A percentile compares a stretch with the other conserved stretches of the same genome.
phyloP scores from a whole-genome alignment of 1,140 invertebrate genomes.

The Telenomus remus region DNA sequence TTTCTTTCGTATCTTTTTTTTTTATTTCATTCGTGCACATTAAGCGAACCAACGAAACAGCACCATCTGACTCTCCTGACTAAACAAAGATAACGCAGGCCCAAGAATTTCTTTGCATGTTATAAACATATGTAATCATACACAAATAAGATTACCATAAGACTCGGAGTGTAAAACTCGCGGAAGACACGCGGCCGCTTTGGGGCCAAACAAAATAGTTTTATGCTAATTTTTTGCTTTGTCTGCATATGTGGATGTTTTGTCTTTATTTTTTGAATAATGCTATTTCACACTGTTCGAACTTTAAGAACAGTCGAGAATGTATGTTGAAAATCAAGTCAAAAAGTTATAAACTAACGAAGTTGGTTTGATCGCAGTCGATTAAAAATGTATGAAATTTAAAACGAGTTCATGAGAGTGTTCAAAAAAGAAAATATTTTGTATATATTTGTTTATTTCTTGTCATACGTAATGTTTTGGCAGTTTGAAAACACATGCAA shows the following conservation, averaged over 20 bases:
- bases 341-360: conserved; percentile 21
- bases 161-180: conserved; percentile 62
- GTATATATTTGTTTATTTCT: conserved; percentile 1
- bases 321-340: conserved; percentile 25
- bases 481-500: conserved; percentile 32
- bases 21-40: conserved; percentile 18
- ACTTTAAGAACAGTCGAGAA: too few species aligned
- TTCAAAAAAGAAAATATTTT: background rate
- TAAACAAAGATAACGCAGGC: conserved; percentile 75
- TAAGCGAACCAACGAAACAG: conserved; percentile 61
- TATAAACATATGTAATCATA: conserved; percentile 76
- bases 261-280: conserved; percentile 45
- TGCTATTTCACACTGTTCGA: conserved; percentile 50
- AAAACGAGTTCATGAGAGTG: too few species aligned
- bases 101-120: conserved; percentile 74
- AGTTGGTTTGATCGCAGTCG: too few species aligned
- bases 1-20: conserved; percentile 50
- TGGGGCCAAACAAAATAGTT: conserved; percentile 57
- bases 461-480: conserved; percentile 28
- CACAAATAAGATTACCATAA: conserved; percentile 76
- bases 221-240: conserved; percentile 51
- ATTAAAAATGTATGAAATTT: too few species aligned
- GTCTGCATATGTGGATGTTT: conserved; percentile 50
- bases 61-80: conserved; percentile 70
- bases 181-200: conserved; percentile 58